phyloP scores from a whole-genome alignment of 2,113 vertebrate species.

The Eleginops maclovinus region DNA sequence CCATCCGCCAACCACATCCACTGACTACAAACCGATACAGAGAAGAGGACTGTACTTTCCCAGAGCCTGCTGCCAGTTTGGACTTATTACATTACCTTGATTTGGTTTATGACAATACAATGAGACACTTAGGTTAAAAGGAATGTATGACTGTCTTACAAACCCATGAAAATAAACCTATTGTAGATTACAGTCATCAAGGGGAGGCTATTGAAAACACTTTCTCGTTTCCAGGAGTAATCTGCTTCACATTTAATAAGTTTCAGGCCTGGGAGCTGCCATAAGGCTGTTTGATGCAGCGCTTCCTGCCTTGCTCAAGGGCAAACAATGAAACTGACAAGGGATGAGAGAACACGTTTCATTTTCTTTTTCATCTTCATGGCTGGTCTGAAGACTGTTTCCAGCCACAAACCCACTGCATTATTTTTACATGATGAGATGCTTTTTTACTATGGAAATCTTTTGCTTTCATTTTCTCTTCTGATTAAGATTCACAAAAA shows the following conservation, averaged over 20 bases:
- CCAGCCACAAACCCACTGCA: background rate
- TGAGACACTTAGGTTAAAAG: constrained; percentile 52
- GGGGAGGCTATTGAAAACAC: constrained; percentile 40
- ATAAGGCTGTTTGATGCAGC: constrained; percentile 5
- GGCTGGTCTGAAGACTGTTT: constrained; percentile 13
- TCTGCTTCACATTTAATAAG: constrained; percentile 46
- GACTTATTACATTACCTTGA: constrained; percentile 62
- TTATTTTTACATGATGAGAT: background rate
- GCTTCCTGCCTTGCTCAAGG: constrained; percentile 52
- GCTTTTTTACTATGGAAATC: background rate
- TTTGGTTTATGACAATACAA: constrained; percentile 65
- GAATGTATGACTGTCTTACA: constrained; percentile 43
- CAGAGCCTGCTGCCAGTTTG: constrained; percentile 63
- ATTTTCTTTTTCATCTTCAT: constrained; percentile 7
- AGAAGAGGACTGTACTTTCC: constrained; percentile 67
- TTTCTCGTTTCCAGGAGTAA: constrained; percentile 53
- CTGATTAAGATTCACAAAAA: background rate
- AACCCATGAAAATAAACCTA: constrained; percentile 33
- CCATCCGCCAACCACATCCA: constrained; percentile 65
- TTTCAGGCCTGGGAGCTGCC: constrained; percentile 31
- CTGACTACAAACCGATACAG: constrained; percentile 56
- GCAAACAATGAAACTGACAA: constrained; percentile 18
- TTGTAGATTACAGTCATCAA: constrained; percentile 30
- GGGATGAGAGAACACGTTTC: background rate
- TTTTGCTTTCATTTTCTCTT: background rate